A percentile compares a stretch with the other conserved stretches of the same genome.
Evolutionary conservation across 1,140 invertebrate genomes (phyloP).

Genomic region (Bombus huntii): DNA sequence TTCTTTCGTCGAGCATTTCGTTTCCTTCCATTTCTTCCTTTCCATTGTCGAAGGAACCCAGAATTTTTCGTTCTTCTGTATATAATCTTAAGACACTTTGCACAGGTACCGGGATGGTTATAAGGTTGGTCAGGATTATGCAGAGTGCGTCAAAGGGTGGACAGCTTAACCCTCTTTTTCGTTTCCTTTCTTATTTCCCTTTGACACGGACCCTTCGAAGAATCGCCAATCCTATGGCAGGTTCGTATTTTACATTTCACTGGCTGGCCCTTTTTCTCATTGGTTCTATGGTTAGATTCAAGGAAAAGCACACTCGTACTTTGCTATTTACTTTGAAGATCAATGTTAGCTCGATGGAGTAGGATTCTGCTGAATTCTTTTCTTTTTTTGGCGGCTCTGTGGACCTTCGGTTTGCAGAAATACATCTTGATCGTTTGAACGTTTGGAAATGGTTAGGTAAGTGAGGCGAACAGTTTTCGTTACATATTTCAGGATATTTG

Average conservation of each 20-base stretch:
- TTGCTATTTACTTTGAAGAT: neutral
- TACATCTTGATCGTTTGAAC: neutral
- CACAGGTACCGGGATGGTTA: neutral
- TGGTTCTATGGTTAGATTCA: constrained; percentile 5
- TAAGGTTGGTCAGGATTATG: constrained; percentile 17
- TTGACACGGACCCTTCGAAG: neutral
- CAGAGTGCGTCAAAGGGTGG: constrained; percentile 13
- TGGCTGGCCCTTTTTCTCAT: neutral
- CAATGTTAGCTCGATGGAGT: neutral
- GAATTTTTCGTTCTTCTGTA: constrained; percentile 35
- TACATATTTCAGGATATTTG: too few species aligned
- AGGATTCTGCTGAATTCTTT: neutral
- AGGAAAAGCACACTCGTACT: neutral
- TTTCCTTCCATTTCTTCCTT: constrained; percentile 14
- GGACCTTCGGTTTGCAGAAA: too few species aligned
- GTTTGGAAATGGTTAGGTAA: neutral
- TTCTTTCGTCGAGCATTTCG: neutral
- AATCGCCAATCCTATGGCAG: neutral
- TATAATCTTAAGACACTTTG: constrained; percentile 43
- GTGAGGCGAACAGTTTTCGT: too few species aligned
- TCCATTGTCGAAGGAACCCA: constrained; percentile 3
- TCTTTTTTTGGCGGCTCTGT: neutral
- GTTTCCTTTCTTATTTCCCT: constrained; percentile 3
- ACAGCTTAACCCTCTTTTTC: constrained; percentile 28
- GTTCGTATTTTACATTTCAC: constrained; percentile 41